Conservation (phyloP, 2,888 invertebrate genomes). For the Drosophila ezoana region DNA sequence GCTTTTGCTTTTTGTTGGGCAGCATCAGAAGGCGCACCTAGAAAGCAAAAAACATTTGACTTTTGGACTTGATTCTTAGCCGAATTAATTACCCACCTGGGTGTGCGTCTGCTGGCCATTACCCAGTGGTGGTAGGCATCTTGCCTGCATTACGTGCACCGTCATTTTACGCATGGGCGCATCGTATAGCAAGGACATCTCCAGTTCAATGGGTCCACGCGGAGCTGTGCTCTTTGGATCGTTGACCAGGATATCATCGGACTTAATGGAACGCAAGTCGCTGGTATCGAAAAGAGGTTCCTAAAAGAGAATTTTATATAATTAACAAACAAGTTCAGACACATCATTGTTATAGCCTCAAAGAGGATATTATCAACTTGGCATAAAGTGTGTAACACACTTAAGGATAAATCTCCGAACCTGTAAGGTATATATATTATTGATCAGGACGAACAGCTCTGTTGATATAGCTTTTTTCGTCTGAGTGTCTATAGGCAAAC, state of each 20-base stretch:
- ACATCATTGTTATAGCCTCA: neutral
- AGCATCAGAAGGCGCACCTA: conserved; percentile 94
- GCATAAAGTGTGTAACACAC: neutral
- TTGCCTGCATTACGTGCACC: conserved; percentile 95
- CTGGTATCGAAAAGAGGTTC: conserved; percentile 85
- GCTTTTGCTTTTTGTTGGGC: conserved; percentile 96
- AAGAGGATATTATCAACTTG: neutral
- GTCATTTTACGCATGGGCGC: conserved; percentile 96
- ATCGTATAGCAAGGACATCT: conserved; percentile 95
- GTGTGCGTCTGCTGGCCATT: conserved; percentile 89
- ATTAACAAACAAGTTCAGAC: neutral
- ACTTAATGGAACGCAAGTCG: conserved; percentile 84
- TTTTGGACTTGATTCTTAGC: neutral
- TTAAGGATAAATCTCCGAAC: neutral
- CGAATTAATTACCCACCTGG: conserved; percentile 86
- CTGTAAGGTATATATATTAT: neutral
- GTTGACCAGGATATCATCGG: conserved; percentile 85
- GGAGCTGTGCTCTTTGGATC: conserved; percentile 84
- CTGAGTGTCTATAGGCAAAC: no score
- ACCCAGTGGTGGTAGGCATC: conserved; percentile 90
- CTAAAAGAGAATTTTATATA: conserved; percentile 58
- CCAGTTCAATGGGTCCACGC: conserved; percentile 90
- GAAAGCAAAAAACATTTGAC: neutral
- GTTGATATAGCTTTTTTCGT: no score
- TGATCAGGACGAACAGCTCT: neutral